Base-by-base conservation (phyloP, 2,888 invertebrate species). In the Orthosia gothica region DNA sequence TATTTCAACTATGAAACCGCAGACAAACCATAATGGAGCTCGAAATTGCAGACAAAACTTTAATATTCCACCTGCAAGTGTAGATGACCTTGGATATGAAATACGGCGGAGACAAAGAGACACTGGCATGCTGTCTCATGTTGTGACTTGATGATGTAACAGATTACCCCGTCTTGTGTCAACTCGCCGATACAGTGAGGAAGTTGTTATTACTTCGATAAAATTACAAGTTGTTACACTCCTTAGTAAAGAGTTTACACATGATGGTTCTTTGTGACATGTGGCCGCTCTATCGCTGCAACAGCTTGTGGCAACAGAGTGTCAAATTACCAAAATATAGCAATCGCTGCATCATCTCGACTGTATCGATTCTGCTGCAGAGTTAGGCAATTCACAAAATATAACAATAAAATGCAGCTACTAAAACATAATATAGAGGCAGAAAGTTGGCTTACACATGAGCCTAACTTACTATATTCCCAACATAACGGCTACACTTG, bases 71-170 rank as follows among this genome's bases (percentile, higher is more conserved):
- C 65, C 70, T 82, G 69, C 72, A 73, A 47, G 59, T 74, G 61
- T 65, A 65, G 69, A 80, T 69, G 74, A 78, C 84, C 86, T 85
- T 85, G 81, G 49, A 67, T 73, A 78, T 70, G 59, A 78, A 83
- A 70, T 64, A 62, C 52, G 40, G n/a, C 55, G 63, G 71, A 67
- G 52, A 70, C 70, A 74, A 82, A 77, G 63, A 32, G 47, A 70
- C 45, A 49, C 26, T n/a, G 66, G 61, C 64, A 81, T 49, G 67
- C 62, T 64, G 52, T 70, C 45, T 76, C 49, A 58, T 76, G 54
- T 65, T 80, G 55, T 58, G 73, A 82, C 47, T 68, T 67, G 59
- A 68, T 74, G 58, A 74, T 78, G 72, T 72, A 81, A 74, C 58
- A 64, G 47, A 65, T 62, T 78, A 70, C 47, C 54, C 52, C 32